These are phyloP conservation scores for Indicator indicator DNA, from an alignment of 2,113 vertebrate genomes.

Conservation along the genomic window DNA sequence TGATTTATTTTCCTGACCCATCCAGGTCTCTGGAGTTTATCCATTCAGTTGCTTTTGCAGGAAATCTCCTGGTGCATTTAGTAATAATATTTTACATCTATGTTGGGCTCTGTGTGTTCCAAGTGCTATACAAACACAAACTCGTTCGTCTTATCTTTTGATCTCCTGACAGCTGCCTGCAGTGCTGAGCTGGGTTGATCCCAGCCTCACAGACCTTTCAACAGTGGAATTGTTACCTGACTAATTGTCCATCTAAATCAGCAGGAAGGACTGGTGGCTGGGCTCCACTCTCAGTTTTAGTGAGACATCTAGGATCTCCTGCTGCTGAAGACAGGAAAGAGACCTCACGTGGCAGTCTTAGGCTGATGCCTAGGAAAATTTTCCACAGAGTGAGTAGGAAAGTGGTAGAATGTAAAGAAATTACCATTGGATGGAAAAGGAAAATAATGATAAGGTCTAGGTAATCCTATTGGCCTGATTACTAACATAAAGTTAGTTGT, in stretches of 20 bases:
- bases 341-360: neutral
- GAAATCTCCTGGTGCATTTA: neutral
- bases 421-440: too few relatives aligned
- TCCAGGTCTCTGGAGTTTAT: neutral
- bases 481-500: too few relatives aligned
- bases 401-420: too few relatives aligned
- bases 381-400: too few relatives aligned
- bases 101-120: conserved; percentile 6
- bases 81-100: conserved; percentile 11
- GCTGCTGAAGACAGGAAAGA: neutral
- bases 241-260: conserved; percentile 2
- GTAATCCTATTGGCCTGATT: too few relatives aligned
- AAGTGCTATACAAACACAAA: conserved; percentile 37
- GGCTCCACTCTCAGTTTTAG: neutral
- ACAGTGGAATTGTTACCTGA: conserved; percentile 41
- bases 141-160: conserved; percentile 60
- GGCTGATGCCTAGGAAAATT: too few relatives aligned
- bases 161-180: conserved; percentile 59
- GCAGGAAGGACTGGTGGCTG: neutral
- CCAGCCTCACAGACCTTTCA: conserved; percentile 52
- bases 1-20: neutral
- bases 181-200: conserved; percentile 60
- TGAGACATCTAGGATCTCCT: neutral
- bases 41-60: conserved; percentile 18
- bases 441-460: too few relatives aligned